Percentiles rank a stretch among this genome's conserved stretches.
Evolutionary conservation across 2,888 invertebrate genomes (phyloP).

Genomic region (Lepetodrilus schrolli): DNA sequence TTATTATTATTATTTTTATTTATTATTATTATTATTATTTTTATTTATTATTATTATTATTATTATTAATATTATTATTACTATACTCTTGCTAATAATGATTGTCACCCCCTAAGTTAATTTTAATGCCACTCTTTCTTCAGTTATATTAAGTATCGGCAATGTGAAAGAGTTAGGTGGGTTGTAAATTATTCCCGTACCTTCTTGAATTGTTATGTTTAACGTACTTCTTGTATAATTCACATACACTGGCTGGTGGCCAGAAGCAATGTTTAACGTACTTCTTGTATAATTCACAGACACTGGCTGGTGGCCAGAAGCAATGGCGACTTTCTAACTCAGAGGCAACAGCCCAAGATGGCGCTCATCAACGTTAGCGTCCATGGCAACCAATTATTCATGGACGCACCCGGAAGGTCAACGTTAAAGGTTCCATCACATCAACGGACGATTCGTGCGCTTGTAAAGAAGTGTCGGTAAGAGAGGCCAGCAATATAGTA

Average conservation of each 20-base stretch:
- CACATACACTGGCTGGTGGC: conserved; percentile 61
- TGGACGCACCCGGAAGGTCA: conserved; percentile 59
- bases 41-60: too few relatives aligned
- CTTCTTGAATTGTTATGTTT: too few relatives aligned
- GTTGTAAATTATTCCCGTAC: too few relatives aligned
- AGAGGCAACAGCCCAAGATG: conserved; percentile 56
- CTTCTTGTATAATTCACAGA: too few relatives aligned
- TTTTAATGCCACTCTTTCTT: not conserved
- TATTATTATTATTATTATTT: too few relatives aligned
- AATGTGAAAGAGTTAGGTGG: not conserved
- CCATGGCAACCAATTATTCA: conserved; percentile 46
- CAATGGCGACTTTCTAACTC: conserved; percentile 57
- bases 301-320: conserved; percentile 57
- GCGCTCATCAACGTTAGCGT: conserved; percentile 50
- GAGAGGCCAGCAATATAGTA: too few relatives aligned
- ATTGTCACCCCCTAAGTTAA: too few relatives aligned
- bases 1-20: too few relatives aligned
- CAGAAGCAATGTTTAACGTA: too few relatives aligned
- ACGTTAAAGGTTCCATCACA: conserved; percentile 44
- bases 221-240: too few relatives aligned
- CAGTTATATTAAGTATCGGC: not conserved
- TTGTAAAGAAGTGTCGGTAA: conserved; percentile 41
- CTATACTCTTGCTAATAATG: too few relatives aligned
- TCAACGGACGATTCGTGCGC: conserved; percentile 30
- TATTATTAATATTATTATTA: too few relatives aligned